phyloP scores from a whole-genome alignment of 2,797 vertebrate species.

The Carapus acus region DNA sequence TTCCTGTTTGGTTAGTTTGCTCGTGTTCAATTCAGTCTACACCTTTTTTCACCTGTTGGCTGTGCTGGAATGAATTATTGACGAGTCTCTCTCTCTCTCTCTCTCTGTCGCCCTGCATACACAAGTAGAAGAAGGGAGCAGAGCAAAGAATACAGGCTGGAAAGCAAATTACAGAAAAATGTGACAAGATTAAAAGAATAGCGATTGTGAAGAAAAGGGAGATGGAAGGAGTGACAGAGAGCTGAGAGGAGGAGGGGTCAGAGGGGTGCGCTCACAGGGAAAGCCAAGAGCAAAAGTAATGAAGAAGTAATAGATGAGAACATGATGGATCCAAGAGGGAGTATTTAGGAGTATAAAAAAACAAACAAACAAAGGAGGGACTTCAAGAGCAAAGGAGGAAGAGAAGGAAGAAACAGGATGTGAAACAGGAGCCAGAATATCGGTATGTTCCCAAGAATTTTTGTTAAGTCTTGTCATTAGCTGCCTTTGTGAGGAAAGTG shows the following conservation, averaged over 20 bases:
- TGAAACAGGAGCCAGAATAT: too few species aligned
- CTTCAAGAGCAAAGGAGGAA: neutral
- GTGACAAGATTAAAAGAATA: neutral
- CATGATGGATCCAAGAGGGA: neutral
- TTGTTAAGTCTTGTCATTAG: neutral
- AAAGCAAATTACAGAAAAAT: too few species aligned
- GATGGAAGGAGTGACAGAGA: neutral
- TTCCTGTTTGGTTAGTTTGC: neutral
- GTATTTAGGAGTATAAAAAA: neutral
- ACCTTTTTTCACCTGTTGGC: neutral
- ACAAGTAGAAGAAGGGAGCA: neutral
- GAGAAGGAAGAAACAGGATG: neutral
- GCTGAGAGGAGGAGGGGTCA: neutral
- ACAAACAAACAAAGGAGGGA: neutral
- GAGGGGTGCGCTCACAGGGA: too few species aligned
- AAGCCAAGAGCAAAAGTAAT: neutral
- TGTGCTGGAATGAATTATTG: constrained; percentile 41
- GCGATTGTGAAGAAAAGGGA: too few species aligned
- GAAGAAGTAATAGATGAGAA: neutral
- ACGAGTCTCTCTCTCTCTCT: constrained; percentile 28
- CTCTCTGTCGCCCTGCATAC: neutral
- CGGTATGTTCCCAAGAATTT: neutral
- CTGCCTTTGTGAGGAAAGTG: too few species aligned
- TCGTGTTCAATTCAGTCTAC: neutral
- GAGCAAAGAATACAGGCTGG: neutral